These are phyloP conservation scores for Lepilemur septentrionalis DNA, from an alignment of 2,797 vertebrate species.

Conservation along the genomic window DNA sequence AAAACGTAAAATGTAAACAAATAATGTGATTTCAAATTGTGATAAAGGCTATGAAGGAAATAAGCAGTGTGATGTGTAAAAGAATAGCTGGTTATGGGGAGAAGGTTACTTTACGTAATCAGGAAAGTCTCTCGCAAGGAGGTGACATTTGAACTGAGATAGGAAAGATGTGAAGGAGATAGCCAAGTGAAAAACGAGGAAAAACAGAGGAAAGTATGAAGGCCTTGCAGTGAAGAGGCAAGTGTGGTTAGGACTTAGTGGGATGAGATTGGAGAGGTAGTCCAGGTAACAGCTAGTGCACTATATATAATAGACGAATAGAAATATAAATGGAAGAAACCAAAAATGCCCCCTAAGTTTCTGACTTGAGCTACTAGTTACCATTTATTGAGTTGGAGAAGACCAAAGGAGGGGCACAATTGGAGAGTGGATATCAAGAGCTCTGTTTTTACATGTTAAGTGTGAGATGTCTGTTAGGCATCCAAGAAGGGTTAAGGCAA, in stretches of 20 bases:
- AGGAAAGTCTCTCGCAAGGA: not conserved
- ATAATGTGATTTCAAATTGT: not conserved
- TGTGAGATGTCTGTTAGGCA: not conserved
- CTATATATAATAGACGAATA: not conserved
- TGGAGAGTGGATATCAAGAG: not conserved
- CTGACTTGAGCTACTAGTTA: not conserved
- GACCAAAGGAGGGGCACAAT: not conserved
- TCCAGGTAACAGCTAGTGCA: not conserved
- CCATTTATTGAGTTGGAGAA: not conserved
- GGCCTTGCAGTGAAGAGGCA: not conserved
- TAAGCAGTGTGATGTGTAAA: not conserved
- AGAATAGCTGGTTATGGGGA: not conserved
- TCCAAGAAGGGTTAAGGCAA: not conserved
- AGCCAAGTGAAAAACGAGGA: not conserved
- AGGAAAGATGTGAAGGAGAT: not conserved
- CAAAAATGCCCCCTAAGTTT: not conserved
- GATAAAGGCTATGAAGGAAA: not conserved
- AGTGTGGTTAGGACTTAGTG: not conserved
- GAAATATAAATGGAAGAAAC: not conserved
- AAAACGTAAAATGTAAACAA: not conserved
- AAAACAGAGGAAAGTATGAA: not conserved
- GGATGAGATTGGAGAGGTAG: not conserved
- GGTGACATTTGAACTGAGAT: not conserved
- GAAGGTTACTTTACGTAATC: not conserved
- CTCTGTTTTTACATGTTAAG: not conserved